phyloP scores from a whole-genome alignment of 2,113 vertebrate genomes.

The Monarcha castaneiventris region DNA sequence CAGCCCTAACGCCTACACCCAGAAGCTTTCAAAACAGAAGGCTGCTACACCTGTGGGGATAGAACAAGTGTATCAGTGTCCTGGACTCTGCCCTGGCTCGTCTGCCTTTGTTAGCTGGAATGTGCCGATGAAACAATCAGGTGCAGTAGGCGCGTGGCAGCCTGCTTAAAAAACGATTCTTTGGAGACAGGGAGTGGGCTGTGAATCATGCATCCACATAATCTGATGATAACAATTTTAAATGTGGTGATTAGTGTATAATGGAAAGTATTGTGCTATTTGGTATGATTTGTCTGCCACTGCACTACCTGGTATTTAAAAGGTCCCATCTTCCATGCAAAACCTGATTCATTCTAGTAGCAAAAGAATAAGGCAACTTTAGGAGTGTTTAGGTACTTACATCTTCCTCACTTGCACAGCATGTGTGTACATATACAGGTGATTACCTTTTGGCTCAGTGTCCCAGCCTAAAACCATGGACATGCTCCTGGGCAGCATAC shows the following conservation, averaged over 20 bases:
- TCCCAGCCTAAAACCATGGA: background rate
- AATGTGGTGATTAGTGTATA: constrained; percentile 69
- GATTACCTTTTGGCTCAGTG: background rate
- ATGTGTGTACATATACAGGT: background rate
- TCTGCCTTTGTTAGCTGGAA: constrained; percentile 83
- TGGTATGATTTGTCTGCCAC: constrained; percentile 43
- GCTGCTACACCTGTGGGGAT: constrained; percentile 92
- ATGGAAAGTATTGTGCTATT: constrained; percentile 69
- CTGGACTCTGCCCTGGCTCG: constrained; percentile 82
- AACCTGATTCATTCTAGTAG: background rate
- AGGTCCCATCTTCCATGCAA: background rate
- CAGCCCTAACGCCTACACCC: constrained; percentile 73
- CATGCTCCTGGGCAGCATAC: background rate
- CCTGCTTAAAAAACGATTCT: constrained; percentile 82
- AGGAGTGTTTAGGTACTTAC: background rate
- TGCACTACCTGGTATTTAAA: background rate
- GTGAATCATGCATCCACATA: constrained; percentile 74
- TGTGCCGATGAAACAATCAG: constrained; percentile 93
- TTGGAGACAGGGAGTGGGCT: constrained; percentile 73
- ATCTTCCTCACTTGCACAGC: background rate
- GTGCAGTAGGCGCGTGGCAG: constrained; percentile 93
- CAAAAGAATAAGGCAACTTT: background rate
- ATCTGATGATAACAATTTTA: constrained; percentile 74
- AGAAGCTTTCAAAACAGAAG: constrained; percentile 76
- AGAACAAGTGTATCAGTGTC: constrained; percentile 98